Evolutionary conservation across 2,113 vertebrate genomes (phyloP), one percentile per base, ranked within the genome.

Genomic region (Mormyrus lacerda): DNA sequence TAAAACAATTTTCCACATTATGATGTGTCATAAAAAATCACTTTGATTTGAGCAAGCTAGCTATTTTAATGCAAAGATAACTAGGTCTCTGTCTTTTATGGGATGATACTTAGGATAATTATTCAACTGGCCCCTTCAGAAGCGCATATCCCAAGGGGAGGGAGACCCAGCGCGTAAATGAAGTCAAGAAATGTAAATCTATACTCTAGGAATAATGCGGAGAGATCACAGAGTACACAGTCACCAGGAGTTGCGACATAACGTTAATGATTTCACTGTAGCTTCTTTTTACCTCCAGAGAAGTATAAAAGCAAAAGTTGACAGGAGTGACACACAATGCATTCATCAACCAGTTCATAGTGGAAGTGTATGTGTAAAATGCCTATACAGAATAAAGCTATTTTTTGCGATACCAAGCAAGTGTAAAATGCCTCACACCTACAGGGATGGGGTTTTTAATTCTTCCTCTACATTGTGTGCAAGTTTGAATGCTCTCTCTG

Each of bases 1-100:
- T 90, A 82, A 90, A 90, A 90, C 85, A 87, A 69, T 88, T 88
- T 90, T 76, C 88, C 53, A 61, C 42, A 89, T 31, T 89, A 85
- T 90, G 86, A 73, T 82, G 82, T 87, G 85, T 83, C 73, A 79
- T 88, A 53, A 88, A 58, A 82, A 69, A 88, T 53, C 69, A 58
- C 31, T 88, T 83, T 87, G 89, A 90, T 90, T 90, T 83, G 86
- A 50, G 85, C 50, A 51, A 82, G 89, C 86, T 58, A 47, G 85
- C 31, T 58, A 89, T 61, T 89, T 69, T 53, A 86, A 48, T 44
- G n/a, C 44, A 73, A 39, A 85, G 48, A 85, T 85, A 89, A 83
- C 88, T 61, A 51, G 39, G 58, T 44, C 19, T 85, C n/a, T 87
- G 39, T 89, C 82, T 86, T 73, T 51, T 21, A 58, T 24, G 39